A percentile compares a stretch with the other conserved stretches of the same genome.
These are phyloP conservation scores for Poecilobothrus nobilitatus DNA, from an alignment of 2,888 invertebrate genomes.

Conservation along the genomic window DNA sequence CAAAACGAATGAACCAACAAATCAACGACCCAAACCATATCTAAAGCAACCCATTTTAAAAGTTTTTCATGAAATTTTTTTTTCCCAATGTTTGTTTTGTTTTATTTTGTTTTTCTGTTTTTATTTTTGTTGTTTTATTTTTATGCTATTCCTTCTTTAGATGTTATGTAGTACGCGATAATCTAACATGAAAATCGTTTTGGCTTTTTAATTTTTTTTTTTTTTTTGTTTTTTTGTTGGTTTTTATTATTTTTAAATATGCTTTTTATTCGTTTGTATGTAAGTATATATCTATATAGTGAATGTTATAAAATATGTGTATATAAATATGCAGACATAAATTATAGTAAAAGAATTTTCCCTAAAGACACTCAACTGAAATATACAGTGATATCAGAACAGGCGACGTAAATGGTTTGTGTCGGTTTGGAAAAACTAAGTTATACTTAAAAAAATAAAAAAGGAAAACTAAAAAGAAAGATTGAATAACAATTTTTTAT, in stretches of 20 bases:
- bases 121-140: too few relatives aligned
- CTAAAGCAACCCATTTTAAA: neutral
- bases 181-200: conserved; percentile 1
- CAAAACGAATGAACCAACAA: conserved; percentile 1
- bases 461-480: too few relatives aligned
- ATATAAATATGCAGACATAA: neutral
- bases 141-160: neutral
- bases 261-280: neutral
- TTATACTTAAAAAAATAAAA: too few relatives aligned
- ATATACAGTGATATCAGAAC: neutral
- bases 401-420: conserved; percentile 1
- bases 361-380: neutral
- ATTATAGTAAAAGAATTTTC: neutral
- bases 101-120: too few relatives aligned
- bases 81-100: neutral
- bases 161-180: conserved; percentile 1
- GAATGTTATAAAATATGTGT: neutral
- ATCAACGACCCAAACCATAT: neutral
- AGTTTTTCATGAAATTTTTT: neutral
- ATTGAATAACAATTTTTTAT: too few relatives aligned
- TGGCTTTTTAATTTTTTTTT: neutral
- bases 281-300: neutral
- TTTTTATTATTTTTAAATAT: neutral
- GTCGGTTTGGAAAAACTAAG: neutral
- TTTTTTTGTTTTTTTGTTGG: too few relatives aligned